Evolutionary conservation across 2,888 invertebrate genomes (phyloP), one percentile per base, ranked within the genome.

Genomic region (Rotaria sp.): DNA sequence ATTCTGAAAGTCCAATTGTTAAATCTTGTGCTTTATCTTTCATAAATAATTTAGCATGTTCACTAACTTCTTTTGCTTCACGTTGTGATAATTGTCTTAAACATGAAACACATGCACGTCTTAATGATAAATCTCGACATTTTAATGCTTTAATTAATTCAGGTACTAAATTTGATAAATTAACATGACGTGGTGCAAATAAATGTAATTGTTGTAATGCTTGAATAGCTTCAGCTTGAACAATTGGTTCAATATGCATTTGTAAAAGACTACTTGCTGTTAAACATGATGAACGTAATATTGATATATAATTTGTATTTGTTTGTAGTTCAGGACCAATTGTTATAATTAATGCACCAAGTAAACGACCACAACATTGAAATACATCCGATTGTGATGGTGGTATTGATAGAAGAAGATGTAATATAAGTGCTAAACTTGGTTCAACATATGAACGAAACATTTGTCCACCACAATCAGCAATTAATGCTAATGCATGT

Each of bases 391-490:
- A 95, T 89, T 94, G 94, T 87, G 95, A 95, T 67, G 96, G 95
- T 11, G 96, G 95, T n/a, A 96, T 95, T 86, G 94, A 94, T 88
- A 97, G 93, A 85, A 97, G 92, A 45, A 97, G 93, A 90, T 96
- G 96, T 87, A 99, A 92, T n/a, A 95, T 94, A 85, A 97, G 93
- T 21, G 95, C 95, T 86, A 99, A 92, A 0, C 96, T 95, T 0
- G 96, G 96, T 90, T 99, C 98, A 35, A 98, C 97, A 91, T 96
- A 99, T 48, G 96, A 94, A 41, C 97, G 94, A 92, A 99, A 99
- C 96, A 99, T 97, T 0, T 98, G 98, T 0, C 99, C 98, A 1
- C 98, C 97, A 0, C 97, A 97, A 91, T 98, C 97, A 7, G 96
- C 97, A 87, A 99, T 95, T 88, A 98, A 93, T 0, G 96, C 95